Evolutionary conservation across 2,888 invertebrate species (phyloP).

Genomic region (Cataglyphis livida): DNA sequence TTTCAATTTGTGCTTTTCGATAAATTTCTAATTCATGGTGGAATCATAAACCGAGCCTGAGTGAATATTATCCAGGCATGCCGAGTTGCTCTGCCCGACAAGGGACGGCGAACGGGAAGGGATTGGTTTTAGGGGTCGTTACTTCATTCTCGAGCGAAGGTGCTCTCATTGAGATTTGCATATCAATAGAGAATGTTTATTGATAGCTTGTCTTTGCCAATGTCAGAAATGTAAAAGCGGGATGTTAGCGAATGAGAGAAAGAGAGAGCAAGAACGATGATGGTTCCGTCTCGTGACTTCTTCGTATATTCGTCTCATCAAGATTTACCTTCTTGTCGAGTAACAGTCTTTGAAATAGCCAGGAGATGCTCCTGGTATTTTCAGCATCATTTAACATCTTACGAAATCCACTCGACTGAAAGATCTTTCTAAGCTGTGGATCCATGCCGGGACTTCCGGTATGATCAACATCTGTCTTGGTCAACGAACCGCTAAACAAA

Average conservation of each 20-base stretch:
- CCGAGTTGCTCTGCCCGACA: slow-evolving; percentile 31
- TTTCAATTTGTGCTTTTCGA: slow-evolving; percentile 48
- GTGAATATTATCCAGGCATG: slow-evolving; percentile 45
- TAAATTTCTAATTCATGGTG: slow-evolving; percentile 66
- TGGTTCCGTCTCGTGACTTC: neutral
- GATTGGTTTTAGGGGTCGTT: slow-evolving; percentile 63
- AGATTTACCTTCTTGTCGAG: slow-evolving; percentile 47
- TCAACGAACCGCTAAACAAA: slow-evolving; percentile 57
- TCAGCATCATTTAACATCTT: slow-evolving; percentile 62
- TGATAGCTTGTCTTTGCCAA: slow-evolving; percentile 71
- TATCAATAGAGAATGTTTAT: slow-evolving; percentile 78
- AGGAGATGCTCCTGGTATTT: slow-evolving; percentile 52
- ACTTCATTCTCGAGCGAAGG: slow-evolving; percentile 66
- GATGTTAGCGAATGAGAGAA: neutral
- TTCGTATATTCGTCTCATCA: slow-evolving; percentile 8
- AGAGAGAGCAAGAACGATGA: neutral
- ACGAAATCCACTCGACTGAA: slow-evolving; percentile 47
- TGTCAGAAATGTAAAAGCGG: slow-evolving; percentile 49
- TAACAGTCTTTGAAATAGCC: slow-evolving; percentile 28
- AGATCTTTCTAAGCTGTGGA: slow-evolving; percentile 41
- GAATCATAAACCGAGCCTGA: slow-evolving; percentile 46
- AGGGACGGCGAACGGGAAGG: slow-evolving; percentile 19
- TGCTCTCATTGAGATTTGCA: slow-evolving; percentile 74
- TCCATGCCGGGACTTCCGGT: slow-evolving; percentile 13
- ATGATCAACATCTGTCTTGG: slow-evolving; percentile 48